Conservation (phyloP, 2,888 invertebrate genomes). For the Salpingus planirostris region DNA sequence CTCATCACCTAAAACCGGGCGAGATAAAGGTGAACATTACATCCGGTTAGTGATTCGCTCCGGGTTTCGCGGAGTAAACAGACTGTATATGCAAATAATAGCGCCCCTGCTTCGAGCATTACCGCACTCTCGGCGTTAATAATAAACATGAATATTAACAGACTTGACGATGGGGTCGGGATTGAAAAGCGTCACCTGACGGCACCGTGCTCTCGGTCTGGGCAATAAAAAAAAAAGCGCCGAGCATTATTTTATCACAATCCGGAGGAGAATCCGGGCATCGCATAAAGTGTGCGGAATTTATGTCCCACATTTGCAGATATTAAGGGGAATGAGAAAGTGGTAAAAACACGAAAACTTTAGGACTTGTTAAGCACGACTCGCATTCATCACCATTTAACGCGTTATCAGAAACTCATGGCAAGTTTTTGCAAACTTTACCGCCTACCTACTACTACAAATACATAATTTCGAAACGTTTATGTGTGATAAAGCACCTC, state of each 20-base stretch:
- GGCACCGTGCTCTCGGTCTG: too few species aligned
- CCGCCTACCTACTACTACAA: conserved; percentile 17
- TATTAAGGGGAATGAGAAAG: conserved; percentile 33
- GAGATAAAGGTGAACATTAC: conserved; percentile 13
- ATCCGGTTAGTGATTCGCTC: conserved; percentile 11
- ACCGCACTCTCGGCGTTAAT: too few species aligned
- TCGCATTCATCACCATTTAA: conserved; percentile 34
- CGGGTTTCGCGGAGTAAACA: conserved; percentile 1
- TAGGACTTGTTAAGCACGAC: conserved; percentile 31
- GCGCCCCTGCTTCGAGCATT: too few species aligned
- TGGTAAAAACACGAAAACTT: conserved; percentile 34
- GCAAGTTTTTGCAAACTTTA: conserved; percentile 23
- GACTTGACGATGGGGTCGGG: too few species aligned
- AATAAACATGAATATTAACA: conserved; percentile 4
- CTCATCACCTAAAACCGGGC: too few species aligned
- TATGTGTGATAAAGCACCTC: conserved; percentile 15
- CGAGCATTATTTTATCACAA: too few species aligned
- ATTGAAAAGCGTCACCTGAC: too few species aligned
- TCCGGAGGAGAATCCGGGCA: too few species aligned
- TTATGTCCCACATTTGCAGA: conserved; percentile 37
- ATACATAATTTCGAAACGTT: conserved; percentile 24
- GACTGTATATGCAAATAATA: background rate
- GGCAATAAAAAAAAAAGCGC: too few species aligned
- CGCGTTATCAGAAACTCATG: conserved; percentile 30
- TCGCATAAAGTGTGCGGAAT: conserved; percentile 28